Base-by-base conservation (phyloP, 1,140 invertebrate genomes). In the Hormaphis cornu region DNA sequence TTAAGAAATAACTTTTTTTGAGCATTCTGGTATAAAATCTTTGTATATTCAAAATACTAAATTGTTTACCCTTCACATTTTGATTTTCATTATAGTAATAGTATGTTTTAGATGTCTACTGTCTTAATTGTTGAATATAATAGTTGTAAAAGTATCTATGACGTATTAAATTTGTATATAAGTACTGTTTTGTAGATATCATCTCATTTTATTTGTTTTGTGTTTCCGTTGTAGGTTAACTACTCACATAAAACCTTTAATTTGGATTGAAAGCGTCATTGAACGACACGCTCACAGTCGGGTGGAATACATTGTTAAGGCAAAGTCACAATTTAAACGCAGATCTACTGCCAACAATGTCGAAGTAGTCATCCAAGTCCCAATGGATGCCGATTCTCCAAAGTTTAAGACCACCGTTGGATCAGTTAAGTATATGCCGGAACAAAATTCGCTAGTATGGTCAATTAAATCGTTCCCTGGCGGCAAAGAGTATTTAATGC, bases 181-280 rank as follows among this genome's bases (percentile, higher is more conserved):
- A n/a, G n/a, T n/a, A n/a, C n/a, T n/a, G n/a, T 5, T 26, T 14
- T 2, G 6, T 1, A 24, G 16, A 50, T 26, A 26, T 24, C 24
- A 26, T 2, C 24, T 50, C 6, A 42, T 2, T 42, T 42, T n/a
- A 42, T 42, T 5, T n/a, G n/a, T n/a, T n/a, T n/a, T n/a, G 6
- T 42, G 12, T 53, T 0, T 20, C 35, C 0, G 1, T 58, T 40
- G n/a, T 20, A 52, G 52, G 20, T 44, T 53, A 33, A 69, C 30
- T 54, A 53, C 66, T 12, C 66, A 88, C 83, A 87, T 95, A 0
- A 99, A 99, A 77, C 97, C 97, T 1, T 78, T 99, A 26, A 98
- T 99, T 76, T 99, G 97, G 97, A 98, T 99, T 72, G 97, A 99
- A 78, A 97, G 95, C 26, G 95, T 98, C 1, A 99, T 99, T 73